A percentile compares a stretch with the other conserved stretches of the same genome.
These are phyloP conservation scores for Gymnosoma rotundatum DNA, from an alignment of 2,888 invertebrate genomes.

Conservation along the genomic window DNA sequence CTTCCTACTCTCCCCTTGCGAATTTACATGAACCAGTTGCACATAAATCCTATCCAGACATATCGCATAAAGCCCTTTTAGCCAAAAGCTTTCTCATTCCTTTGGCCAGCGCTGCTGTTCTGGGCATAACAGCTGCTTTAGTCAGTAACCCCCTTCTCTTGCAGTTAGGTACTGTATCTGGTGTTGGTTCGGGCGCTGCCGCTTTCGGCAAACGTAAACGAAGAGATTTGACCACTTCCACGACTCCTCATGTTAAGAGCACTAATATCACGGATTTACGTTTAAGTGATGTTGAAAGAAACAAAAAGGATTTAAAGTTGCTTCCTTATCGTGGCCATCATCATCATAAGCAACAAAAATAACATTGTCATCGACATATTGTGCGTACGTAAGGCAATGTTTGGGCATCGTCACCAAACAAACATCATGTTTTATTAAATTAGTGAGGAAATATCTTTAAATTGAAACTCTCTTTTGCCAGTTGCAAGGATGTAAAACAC, in stretches of 20 bases:
- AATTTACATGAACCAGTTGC: slow-evolving; percentile 69
- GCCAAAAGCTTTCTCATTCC: slow-evolving; percentile 87
- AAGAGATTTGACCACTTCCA: slow-evolving; percentile 51
- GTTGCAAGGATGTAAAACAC: background rate
- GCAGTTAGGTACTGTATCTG: slow-evolving; percentile 89
- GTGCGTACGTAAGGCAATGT: slow-evolving; percentile 50
- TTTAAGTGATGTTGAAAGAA: slow-evolving; percentile 9
- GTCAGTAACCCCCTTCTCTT: slow-evolving; percentile 90
- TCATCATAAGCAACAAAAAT: slow-evolving; percentile 46
- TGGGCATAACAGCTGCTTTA: slow-evolving; percentile 91
- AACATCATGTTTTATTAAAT: slow-evolving; percentile 40
- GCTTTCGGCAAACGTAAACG: slow-evolving; percentile 77
- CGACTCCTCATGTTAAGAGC: slow-evolving; percentile 1
- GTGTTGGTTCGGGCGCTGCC: slow-evolving; percentile 79
- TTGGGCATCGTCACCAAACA: background rate
- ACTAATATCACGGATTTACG: slow-evolving; percentile 28
- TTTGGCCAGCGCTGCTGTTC: slow-evolving; percentile 90
- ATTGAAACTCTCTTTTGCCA: slow-evolving; percentile 33
- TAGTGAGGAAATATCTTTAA: slow-evolving; percentile 28
- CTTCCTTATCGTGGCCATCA: slow-evolving; percentile 72
- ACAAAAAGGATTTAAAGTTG: slow-evolving; percentile 21
- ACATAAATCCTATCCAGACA: slow-evolving; percentile 77
- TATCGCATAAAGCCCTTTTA: slow-evolving; percentile 78
- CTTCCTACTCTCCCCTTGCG: slow-evolving; percentile 73
- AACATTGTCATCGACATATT: slow-evolving; percentile 11